Evolutionary conservation across 1,140 invertebrate species (phyloP).

Genomic region (Drosophila micromelanica): DNA sequence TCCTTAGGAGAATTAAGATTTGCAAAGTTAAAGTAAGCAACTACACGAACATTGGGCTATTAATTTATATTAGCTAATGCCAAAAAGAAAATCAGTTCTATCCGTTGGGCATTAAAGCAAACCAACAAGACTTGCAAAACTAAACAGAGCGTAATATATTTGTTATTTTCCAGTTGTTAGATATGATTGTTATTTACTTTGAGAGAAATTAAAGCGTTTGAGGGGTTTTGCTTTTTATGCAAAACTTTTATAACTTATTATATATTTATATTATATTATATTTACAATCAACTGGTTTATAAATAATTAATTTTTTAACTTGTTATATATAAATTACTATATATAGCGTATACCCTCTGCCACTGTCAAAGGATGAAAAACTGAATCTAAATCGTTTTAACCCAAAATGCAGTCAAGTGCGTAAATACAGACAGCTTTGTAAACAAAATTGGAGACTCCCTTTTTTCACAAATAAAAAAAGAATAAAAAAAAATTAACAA

Average conservation of each 20-base stretch:
- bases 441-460: conserved; percentile 4
- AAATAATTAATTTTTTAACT: no score
- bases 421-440: conserved; percentile 8
- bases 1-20: not conserved
- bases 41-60: not conserved
- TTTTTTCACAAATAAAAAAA: not conserved
- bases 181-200: conserved; percentile 1
- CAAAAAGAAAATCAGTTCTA: conserved; percentile 4
- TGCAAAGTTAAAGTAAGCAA: conserved; percentile 1
- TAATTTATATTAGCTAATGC: conserved; percentile 10
- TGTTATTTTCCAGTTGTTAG: conserved; percentile 13
- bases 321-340: no score
- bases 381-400: conserved; percentile 49
- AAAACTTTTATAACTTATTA: not conserved
- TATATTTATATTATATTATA: no score
- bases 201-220: not conserved
- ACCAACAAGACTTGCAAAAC: not conserved
- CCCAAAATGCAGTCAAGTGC: conserved; percentile 60
- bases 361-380: no score
- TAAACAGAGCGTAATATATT: conserved; percentile 13
- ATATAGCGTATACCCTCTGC: no score
- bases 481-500: conserved; percentile 17
- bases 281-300: no score
- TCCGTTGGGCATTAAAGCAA: conserved; percentile 1
- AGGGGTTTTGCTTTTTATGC: not conserved